phyloP scores from a whole-genome alignment of 2,113 vertebrate species.

The Eclectus roratus region DNA sequence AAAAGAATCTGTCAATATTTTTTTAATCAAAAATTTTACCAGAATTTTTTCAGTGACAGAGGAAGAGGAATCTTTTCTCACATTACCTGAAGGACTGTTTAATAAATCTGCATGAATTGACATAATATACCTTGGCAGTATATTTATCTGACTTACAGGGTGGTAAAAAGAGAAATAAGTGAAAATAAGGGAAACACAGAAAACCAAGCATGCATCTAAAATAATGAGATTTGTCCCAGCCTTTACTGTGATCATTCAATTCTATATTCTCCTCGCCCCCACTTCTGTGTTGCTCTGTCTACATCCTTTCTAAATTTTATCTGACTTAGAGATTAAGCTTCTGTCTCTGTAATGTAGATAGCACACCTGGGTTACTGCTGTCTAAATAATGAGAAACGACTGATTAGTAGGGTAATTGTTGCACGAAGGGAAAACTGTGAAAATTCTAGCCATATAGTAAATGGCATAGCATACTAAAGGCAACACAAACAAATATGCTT shows the following conservation, averaged over 20 bases:
- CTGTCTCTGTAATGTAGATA: not conserved
- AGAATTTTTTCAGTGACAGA: not conserved
- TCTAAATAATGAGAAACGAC: not conserved
- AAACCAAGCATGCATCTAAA: not conserved
- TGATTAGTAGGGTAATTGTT: not conserved
- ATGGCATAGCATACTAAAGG: not conserved
- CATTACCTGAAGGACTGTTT: not conserved
- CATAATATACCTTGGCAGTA: not conserved
- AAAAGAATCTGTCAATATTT: not conserved
- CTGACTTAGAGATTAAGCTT: not conserved
- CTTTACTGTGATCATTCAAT: not conserved
- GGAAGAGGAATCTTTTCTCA: not conserved
- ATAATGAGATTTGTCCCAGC: not conserved
- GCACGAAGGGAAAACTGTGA: not conserved
- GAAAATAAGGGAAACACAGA: not conserved
- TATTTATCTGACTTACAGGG: not conserved
- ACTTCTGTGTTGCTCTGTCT: not conserved
- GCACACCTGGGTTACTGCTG: not conserved
- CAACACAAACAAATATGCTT: not conserved
- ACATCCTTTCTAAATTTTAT: not conserved
- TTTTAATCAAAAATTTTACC: not conserved
- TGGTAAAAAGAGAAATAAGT: not conserved
- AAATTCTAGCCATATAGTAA: not conserved
- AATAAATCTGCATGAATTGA: not conserved
- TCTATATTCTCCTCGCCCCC: not conserved